Percentiles rank a stretch among this genome's conserved stretches.
Evolutionary conservation across 2,888 invertebrate species (phyloP).

Genomic region (Seladonia tumulorum): DNA sequence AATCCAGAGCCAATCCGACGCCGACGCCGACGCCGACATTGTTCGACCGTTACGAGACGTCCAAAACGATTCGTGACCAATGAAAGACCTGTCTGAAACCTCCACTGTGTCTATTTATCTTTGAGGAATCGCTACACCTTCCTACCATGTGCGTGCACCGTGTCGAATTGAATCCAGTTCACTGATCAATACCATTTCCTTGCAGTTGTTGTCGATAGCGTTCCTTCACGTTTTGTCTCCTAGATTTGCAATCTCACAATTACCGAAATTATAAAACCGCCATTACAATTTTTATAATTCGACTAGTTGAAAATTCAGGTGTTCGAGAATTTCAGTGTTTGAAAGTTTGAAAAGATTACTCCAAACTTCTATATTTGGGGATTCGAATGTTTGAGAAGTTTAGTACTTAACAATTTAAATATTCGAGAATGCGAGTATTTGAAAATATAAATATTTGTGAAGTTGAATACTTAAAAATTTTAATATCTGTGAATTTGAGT

Average conservation of each 20-base stretch:
- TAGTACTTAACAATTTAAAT: too few relatives aligned
- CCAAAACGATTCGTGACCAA: not conserved
- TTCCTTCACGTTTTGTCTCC: not conserved
- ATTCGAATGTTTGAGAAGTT: too few relatives aligned
- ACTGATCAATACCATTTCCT: not conserved
- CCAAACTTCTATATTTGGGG: too few relatives aligned
- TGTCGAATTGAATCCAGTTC: not conserved
- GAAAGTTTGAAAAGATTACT: too few relatives aligned
- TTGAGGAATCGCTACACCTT: not conserved
- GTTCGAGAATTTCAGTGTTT: too few relatives aligned
- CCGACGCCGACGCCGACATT: conserved; percentile 5
- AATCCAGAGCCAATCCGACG: conserved; percentile 20
- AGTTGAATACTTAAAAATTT: too few relatives aligned
- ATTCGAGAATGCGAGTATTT: too few relatives aligned
- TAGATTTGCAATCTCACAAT: not conserved
- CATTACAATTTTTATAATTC: too few relatives aligned
- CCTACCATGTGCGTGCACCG: not conserved
- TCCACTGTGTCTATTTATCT: not conserved
- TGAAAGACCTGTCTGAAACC: not conserved
- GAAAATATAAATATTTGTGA: too few relatives aligned
- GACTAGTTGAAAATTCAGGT: too few relatives aligned
- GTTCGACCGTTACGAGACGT: not conserved
- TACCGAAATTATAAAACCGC: too few relatives aligned
- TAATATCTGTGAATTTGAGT: too few relatives aligned
- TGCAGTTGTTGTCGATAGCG: not conserved